Base-by-base conservation (phyloP, 1,140 invertebrate species). In the Sycophaga agraensis region DNA sequence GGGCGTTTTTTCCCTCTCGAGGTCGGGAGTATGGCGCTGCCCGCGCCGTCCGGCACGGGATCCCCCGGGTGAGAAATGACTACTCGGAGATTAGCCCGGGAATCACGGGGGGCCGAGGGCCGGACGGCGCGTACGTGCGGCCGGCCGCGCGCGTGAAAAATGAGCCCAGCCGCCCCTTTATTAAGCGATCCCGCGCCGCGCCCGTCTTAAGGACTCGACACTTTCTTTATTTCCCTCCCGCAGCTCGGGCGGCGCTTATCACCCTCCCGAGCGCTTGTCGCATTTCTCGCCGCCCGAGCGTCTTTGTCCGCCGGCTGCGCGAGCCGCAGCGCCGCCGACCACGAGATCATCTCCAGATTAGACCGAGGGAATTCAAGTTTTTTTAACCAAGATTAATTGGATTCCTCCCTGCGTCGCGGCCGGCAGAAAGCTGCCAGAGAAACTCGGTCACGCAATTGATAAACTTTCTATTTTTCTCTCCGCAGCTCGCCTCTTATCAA, bases 41-140 rank as follows among this genome's bases (percentile, higher is more conserved):
- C 40, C 7, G 24, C 17, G 14, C 17, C 5, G 21, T 22, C 22
- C 24, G n/a, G 34, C 9, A 7, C 46, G 35, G 21, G 17, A 21
- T 22, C 40, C 26, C 35, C 31, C 17, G 37, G 43, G 61, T 63
- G 61, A 63, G 61, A 63, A 63, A 63, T 63, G 61, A 63, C 54
- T 58, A 51, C 40, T 63, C 40, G 40, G 55, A 58, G 61, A 63
- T 63, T 63, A 63, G 61, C 53, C 51, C 46, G 54, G 43, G 39
- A 58, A 58, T 57, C 48, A 49, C 45, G 61, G 45, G 28, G 34
- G 45, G 4, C 8, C 21, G 3, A 7, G 48, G 48, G 12, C 21
- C 16, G 26, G 28, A 28, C 35, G 26, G 46, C 46, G 48, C 19
- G 35, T 19, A 39, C 35, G 51, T 42, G 22, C 39, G n/a, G n/a